Base-by-base conservation (phyloP, 2,888 invertebrate species). In the Syritta pipiens region DNA sequence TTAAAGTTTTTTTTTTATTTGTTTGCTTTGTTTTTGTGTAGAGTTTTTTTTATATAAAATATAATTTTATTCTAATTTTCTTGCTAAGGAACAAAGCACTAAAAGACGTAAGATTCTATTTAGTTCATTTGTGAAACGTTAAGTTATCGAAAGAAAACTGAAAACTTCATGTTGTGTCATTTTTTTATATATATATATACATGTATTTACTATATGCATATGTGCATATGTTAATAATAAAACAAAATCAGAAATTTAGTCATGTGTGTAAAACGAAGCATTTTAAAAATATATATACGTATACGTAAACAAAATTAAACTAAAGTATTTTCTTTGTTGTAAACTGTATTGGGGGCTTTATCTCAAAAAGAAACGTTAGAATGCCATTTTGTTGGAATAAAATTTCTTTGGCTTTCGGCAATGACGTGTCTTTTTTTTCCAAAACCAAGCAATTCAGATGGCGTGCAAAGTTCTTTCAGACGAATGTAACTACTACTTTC, bases 161-260 rank as follows among this genome's bases (percentile, higher is more conserved):
- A 46, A 60, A 62, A 57, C 60, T 42, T 77, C 76, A 77, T 67
- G 30, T 76, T 79, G 79, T 79, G 79, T 79, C 79, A 79, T 79
- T 79, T 79, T 37, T 79, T 79, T 79, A 79, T 79, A 79, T 79
- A 62, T 74, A 67, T 79, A 75, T 68, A 68, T 60, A 30, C 53
- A 67, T 51, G 57, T 65, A 53, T 55, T 60, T 48, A 51, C 22
- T 65, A 53, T 37, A 37, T 37, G 19, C 37, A 37, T 37, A 37
- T 37, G 9, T 37, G 14, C 30, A 44, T 67, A 53, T 74, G 62
- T 75, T 53, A 32, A 67, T 77, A 60, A 65, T 59, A 40, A 60
- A 46, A n/a, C n/a, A 10, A 55, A 71, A 19, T 60, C 60, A 71
- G 65, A 77, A 77, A 37, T 59, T 60, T 77, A 77, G 65, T 77